Evolutionary conservation across 2,797 vertebrate species (phyloP), one percentile per base, ranked within the genome.

Genomic region (Manis javanica): DNA sequence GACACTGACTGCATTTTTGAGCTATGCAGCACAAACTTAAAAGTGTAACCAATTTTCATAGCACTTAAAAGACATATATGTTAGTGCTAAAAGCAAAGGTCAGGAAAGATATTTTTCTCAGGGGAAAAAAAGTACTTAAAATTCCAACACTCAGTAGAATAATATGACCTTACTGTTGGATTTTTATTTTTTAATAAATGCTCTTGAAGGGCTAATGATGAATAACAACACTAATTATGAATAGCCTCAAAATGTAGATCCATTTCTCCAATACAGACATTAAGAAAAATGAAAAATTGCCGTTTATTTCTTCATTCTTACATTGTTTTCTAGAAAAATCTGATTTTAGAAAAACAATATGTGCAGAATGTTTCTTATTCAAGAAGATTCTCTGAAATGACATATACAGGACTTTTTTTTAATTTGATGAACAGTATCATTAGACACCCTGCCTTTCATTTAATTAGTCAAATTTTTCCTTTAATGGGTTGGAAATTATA

Each of bases 31-130:
- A 90, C 39, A 95, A 85, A 92, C 0, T 3, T 64, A 77, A 98
- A 97, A 97, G 51, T 82, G 77, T 93, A 97, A 97, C 79, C 93
- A 53, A 64, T 34, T 96, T 96, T 97, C n/a, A 42, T 7, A 95
- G 86, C 6, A 39, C 92, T 95, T 97, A 95, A 96, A 97, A 94
- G 75, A 83, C 31, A 83, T 12, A 96, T 94, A 74, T 72, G 26
- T 71, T 96, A 66, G 71, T 90, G 0, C 5, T 59, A 90, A 98
- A 96, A 96, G 21, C 39, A 90, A 82, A 97, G 21, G 74, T 96
- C 46, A 75, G 61, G 84, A 96, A 91, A 94, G 4, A 68, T 95
- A 90, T 87, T 90, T 81, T 81, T 91, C 19, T 16, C 4, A 12
- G 46, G 19, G 24, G 3, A 26, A 46, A 59, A 64, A 51, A 34